A percentile compares a stretch with the other conserved stretches of the same genome.
These are phyloP conservation scores for Penaeus monodon DNA, from an alignment of 2,888 invertebrate genomes.

Conservation along the genomic window DNA sequence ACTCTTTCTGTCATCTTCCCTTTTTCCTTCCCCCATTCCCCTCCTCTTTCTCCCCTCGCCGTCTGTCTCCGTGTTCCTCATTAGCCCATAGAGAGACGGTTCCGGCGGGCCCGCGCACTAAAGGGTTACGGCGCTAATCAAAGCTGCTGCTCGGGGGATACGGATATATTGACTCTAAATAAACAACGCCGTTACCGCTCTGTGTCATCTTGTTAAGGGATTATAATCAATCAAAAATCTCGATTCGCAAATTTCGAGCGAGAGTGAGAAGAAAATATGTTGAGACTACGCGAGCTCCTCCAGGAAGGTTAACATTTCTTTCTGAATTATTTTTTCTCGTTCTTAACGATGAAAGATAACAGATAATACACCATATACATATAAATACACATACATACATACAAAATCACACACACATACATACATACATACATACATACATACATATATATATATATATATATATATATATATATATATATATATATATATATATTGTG, in stretches of 20 bases:
- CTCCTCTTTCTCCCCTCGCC: constrained; percentile 1
- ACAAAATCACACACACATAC: no score
- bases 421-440: background rate
- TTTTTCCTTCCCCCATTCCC: background rate
- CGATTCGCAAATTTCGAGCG: constrained; percentile 24
- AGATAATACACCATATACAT: no score
- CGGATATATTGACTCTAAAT: constrained; percentile 46
- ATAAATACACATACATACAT: no score
- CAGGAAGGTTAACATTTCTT: no score
- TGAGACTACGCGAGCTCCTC: no score
- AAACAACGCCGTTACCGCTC: constrained; percentile 37
- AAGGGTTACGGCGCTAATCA: constrained; percentile 34
- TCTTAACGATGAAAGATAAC: no score
- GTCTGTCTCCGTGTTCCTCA: background rate
- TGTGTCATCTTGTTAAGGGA: constrained; percentile 44
- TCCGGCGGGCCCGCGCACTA: background rate
- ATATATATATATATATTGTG: background rate
- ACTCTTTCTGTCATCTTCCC: background rate
- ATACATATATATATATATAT: background rate
- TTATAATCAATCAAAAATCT: constrained; percentile 30
- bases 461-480: background rate
- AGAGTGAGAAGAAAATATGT: no score
- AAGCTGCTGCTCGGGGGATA: constrained; percentile 25
- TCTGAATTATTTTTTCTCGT: no score
- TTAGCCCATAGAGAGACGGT: no score